Base-by-base conservation (phyloP, 2,888 invertebrate species). In the Scrobipalpa costella region DNA sequence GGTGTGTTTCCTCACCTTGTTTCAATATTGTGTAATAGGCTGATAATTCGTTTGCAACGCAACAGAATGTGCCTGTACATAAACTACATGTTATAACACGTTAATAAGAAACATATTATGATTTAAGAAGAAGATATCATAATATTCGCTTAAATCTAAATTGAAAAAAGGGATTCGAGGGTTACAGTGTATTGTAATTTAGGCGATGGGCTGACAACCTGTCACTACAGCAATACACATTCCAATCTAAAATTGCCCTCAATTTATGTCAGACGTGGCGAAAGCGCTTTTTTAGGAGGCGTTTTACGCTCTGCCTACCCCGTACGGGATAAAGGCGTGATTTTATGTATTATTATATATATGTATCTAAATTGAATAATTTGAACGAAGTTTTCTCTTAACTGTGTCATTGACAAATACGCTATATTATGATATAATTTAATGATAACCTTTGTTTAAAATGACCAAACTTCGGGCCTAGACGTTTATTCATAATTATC, bases 1-100 rank as follows among this genome's bases (percentile, higher is more conserved):
- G 34, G n/a, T 34, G 34, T 27, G 59, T 59, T 59, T 38, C 59
- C 44, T 59, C 59, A 59, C 59, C 59, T 59, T 59, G 59, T 44
- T 59, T 59, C 44, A 47, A 44, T 44, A 59, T 60, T 60, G 49
- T 47, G 49, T 34, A 60, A 60, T 33, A 49, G 15, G 7, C 59
- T 47, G 59, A 59, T 59, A 59, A 59, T 59, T 17, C 13, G 55
- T 33, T 34, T 8, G 34, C 34, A n/a, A 34, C 33, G 34, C 34
- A 55, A 55, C 55, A 15, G 15, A 55, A 34, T 34, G n/a, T 55
- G 55, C 55, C 33, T 55, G 33, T n/a, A 34, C 55, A 34, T 34
- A 52, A 52, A 52, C 27, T 52, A 21, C 9, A 44, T 9, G 44
- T 44, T 44, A n/a, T 1, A 44, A 44, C 15, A 15, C 5, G 44